Percentiles rank a stretch among this genome's conserved stretches.
These are phyloP conservation scores for Ophiothrix spiculata DNA, from an alignment of 35 echinoderm and acorn worm genomes.

Conservation along the genomic window DNA sequence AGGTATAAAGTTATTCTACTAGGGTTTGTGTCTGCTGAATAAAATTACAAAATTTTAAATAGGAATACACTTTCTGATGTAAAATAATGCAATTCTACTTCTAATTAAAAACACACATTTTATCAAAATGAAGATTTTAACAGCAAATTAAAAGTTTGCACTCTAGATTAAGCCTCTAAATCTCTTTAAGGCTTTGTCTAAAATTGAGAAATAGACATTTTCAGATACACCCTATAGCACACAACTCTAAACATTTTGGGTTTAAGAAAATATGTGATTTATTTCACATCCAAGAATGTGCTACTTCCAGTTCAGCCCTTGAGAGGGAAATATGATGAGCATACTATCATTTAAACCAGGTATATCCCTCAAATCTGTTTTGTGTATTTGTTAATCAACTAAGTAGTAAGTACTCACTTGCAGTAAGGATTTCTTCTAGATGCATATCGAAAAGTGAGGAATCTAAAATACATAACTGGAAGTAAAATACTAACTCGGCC, in stretches of 20 bases:
- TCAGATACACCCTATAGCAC: neutral
- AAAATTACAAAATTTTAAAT: neutral
- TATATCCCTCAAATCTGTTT: neutral
- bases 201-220: too few relatives aligned
- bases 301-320: neutral
- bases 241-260: neutral
- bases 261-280: neutral
- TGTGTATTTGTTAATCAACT: neutral
- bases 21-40: neutral
- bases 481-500: conserved; percentile 60
- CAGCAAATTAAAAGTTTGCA: neutral
- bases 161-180: neutral
- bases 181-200: too few relatives aligned
- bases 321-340: neutral
- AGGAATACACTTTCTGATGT: neutral
- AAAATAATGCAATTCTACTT: neutral
- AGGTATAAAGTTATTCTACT: neutral
- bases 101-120: neutral
- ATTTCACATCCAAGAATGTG: neutral
- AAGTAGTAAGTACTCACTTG: conserved; percentile 40
- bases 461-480: conserved; percentile 82
- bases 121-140: neutral
- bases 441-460: conserved; percentile 86
- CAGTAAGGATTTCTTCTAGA: conserved; percentile 97
- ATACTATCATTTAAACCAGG: neutral